Evolutionary conservation across 53 echinoderm and acorn worm genomes (phyloP).

Genomic region (Holothuria leucospilota): DNA sequence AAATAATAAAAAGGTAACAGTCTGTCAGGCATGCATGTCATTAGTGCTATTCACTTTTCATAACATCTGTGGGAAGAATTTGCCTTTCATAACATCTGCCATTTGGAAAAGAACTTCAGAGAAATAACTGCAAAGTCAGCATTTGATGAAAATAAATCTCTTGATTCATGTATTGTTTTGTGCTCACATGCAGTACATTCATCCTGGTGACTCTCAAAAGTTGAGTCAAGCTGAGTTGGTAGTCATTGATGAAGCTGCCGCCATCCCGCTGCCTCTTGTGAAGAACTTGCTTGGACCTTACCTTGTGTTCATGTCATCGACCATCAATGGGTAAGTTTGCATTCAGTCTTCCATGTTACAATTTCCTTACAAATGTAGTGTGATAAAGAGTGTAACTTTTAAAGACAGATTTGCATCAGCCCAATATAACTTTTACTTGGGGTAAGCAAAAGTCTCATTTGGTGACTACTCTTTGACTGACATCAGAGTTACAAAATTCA

Average conservation of each 20-base stretch:
- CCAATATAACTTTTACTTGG: too few species aligned
- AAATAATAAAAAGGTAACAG: not conserved
- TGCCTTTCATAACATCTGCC: too few species aligned
- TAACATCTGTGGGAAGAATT: too few species aligned
- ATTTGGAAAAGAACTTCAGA: too few species aligned
- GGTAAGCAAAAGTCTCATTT: too few species aligned
- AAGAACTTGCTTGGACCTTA: constrained; percentile 93
- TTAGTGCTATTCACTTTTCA: too few species aligned
- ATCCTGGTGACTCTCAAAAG: constrained; percentile 96
- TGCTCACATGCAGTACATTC: constrained; percentile 79
- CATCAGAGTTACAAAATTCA: too few species aligned
- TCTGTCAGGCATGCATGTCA: too few species aligned
- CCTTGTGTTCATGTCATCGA: constrained; percentile 97
- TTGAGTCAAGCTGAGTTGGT: constrained; percentile 95
- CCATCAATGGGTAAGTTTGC: constrained; percentile 86
- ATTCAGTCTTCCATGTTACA: not conserved
- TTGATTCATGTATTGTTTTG: not conserved
- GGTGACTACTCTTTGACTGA: too few species aligned
- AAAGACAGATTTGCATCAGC: too few species aligned
- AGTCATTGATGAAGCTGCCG: constrained; percentile 97
- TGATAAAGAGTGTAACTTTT: not conserved
- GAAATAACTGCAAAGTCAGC: too few species aligned
- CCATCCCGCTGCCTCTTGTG: constrained; percentile 94
- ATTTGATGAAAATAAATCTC: not conserved
- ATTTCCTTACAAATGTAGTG: not conserved